Evolutionary conservation across 2,888 invertebrate genomes (phyloP).

Genomic region (Laothoe populi): DNA sequence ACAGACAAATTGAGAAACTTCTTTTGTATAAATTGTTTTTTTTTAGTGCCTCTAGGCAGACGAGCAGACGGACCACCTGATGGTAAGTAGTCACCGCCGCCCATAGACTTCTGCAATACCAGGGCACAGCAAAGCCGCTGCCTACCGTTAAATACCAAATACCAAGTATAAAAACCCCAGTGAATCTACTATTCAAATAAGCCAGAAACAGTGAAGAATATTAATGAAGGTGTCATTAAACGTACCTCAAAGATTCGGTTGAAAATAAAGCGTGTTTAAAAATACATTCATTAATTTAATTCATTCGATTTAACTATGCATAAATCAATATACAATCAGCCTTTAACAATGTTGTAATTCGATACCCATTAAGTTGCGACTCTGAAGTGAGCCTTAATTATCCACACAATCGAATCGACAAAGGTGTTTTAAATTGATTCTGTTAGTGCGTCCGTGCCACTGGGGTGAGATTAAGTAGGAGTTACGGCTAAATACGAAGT

Average conservation of each 20-base stretch:
- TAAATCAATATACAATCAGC: slow-evolving; percentile 49
- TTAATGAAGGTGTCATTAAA: not conserved
- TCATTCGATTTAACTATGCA: slow-evolving; percentile 35
- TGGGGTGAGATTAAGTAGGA: no score
- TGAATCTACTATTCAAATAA: not conserved
- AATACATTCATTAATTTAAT: slow-evolving; percentile 1
- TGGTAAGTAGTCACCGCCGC: no score
- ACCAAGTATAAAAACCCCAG: no score
- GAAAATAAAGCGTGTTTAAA: slow-evolving; percentile 8
- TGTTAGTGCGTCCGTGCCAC: slow-evolving; percentile 1
- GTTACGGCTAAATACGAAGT: no score
- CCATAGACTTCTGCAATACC: no score
- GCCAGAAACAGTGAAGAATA: not conserved
- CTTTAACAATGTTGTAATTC: slow-evolving; percentile 49
- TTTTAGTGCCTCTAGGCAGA: no score
- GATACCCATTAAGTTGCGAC: slow-evolving; percentile 48
- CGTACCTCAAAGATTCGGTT: not conserved
- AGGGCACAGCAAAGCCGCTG: no score
- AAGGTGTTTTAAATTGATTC: slow-evolving; percentile 49
- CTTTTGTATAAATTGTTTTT: no score
- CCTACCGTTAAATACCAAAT: not conserved
- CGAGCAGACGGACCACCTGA: no score
- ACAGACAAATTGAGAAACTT: no score
- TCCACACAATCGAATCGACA: slow-evolving; percentile 46
- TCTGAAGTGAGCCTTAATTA: slow-evolving; percentile 47